Evolutionary conservation across 2,888 invertebrate genomes (phyloP), one percentile per base, ranked within the genome.

Genomic region (Oxytorus armatus): DNA sequence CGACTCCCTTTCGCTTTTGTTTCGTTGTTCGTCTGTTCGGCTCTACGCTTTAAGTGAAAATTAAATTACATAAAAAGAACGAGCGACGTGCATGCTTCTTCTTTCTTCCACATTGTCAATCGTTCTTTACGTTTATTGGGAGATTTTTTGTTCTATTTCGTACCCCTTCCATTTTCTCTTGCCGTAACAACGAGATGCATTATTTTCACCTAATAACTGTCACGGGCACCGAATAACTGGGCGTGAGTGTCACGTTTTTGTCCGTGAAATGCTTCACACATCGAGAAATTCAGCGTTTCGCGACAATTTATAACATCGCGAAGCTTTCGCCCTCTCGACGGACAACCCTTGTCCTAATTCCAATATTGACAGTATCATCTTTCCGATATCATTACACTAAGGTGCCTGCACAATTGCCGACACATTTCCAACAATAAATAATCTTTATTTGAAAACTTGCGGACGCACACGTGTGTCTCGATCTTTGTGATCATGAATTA

Each of bases 181-280:
- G 33, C 36, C n/a, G 16, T 33, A 36, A 70, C 36, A 16, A 55
- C 42, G 39, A 57, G 29, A 29, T 57, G 33, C 21, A 47, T 18
- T 7, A n/a, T n/a, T n/a, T n/a, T n/a, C 36, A 42, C 42, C 55
- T 65, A 65, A 49, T 8, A 65, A 47, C 42, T 36, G 47, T 57
- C 39, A 21, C 42, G n/a, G 47, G 25, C 69, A 33, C 39, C 69
- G 25, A 21, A 21, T 33, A 11, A 3, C 21, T 42, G 42, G 29
- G 33, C 8, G 25, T 25, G 36, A 36, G 36, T 36, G 36, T 36
- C n/a, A 36, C 10, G 36, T 36, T 36, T 36, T 36, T 36, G 3
- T 36, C 10, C 1, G 4, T 29, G 29, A 29, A 29, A 3, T 29
- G 29, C 5, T 29, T n/a, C n/a, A n/a, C 29, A 5, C 29, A 5